Base-by-base conservation (phyloP, 2,113 vertebrate species). In the Camelus dromedarius region DNA sequence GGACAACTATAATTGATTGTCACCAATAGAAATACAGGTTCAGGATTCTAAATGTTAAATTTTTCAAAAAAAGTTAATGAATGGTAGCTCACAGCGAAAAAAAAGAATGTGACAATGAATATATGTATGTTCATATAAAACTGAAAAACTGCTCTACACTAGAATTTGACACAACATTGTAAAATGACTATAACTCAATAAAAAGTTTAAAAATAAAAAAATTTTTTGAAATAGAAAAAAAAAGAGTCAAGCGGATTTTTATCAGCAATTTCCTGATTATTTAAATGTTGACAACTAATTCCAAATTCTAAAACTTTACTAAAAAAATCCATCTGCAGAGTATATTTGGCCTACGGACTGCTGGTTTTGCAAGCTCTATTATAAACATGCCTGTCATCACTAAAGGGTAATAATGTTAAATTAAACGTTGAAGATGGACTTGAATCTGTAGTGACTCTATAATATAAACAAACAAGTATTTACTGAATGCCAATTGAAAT, bases 231-330 rank as follows among this genome's bases (percentile, higher is more conserved):
- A 42, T 42, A 42, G 38, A 42, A 42, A 42, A 42, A 42, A 42
- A 42, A 42, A 42, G 60, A 48, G 48, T 15, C 52, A 89, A 73
- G 32, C 1, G 56, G 69, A 89, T 83, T 83, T 62, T 64, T 75
- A 73, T 38, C 35, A 76, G 85, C 56, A 75, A 83, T 30, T 35
- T 83, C 48, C 24, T 83, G 56, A 28, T 67, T 75, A 83, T 28
- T 89, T 75, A 83, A 94, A 56, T 83, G 30, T 18, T 66, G n/a
- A 70, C 64, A 66, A 83, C 16, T 16, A 94, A 75, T 82, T 89
- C 22, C 28, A 89, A 81, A 82, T 73, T 73, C 66, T 56, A 89
- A 89, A 81, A 46, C 6, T 66, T 64, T 35, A n/a, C 35, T 73
- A 72, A 81, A n/a, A 72, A 94, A 94, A 35, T 81, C 28, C 42